Evolutionary conservation across 2,113 vertebrate genomes (phyloP), one percentile per base, ranked within the genome.

Genomic region (Cryptomyrus ogoouensis): DNA sequence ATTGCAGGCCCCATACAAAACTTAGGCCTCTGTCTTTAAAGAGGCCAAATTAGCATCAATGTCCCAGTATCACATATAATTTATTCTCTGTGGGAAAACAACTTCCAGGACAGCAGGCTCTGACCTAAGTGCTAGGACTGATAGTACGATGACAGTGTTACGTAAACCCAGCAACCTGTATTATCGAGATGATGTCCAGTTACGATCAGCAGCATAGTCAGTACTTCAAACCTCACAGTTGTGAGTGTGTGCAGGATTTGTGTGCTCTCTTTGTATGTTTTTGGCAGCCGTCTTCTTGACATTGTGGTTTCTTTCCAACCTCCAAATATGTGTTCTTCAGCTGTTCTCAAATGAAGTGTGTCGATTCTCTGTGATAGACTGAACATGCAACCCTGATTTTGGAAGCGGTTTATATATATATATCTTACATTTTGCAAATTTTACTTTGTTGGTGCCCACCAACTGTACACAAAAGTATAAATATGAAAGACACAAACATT

Each of bases 61-160:
- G 83, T 27, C 44, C 83, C 83, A 47, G 83, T 47, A 86, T 86
- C 44, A 86, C 44, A 86, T 86, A 49, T 86, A 86, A 86, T 86
- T 86, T 80, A 27, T 86, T 47, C 44, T 86, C 83, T 86, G 44
- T 49, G 83, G 50, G 85, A 87, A 87, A 87, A 53, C n/a, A 31
- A 27, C 85, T 53, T 52, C 27, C 10, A 87, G 85, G 50, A 87
- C 35, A 35, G 50, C 47, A 53, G 47, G 85, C n/a, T 53, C 24
- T 53, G 46, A 52, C 46, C 84, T 52, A 53, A 50, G 49, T 42
- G 85, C 31, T 35, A 53, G 27, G 53, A 35, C 47, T 53, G 24
- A 47, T 44, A 39, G 44, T 84, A 35, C 27, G 0, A n/a, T 50
- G 83, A 86, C 24, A 31, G 84, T 87, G 46, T 53, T 87, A 52